Percentiles rank a stretch among this genome's conserved stretches.
phyloP scores from a whole-genome alignment of 2,888 invertebrate genomes.

The Pedicia rivosa region DNA sequence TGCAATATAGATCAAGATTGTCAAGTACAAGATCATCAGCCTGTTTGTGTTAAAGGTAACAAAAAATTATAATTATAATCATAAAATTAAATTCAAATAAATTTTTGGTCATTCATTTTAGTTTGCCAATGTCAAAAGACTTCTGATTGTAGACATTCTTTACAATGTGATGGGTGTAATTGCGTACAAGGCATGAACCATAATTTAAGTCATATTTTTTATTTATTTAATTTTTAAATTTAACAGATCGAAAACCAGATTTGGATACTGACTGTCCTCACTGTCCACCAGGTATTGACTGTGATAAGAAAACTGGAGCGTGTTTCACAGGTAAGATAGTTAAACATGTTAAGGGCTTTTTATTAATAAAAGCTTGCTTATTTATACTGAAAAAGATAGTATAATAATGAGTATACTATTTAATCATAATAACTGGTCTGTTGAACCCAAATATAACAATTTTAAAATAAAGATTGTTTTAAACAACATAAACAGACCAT shows the following conservation, averaged over 20 bases:
- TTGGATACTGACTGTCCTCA: constrained; percentile 44
- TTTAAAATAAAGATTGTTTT: too few species aligned
- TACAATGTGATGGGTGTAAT: constrained; percentile 53
- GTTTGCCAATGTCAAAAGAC: constrained; percentile 44
- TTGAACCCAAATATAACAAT: too few species aligned
- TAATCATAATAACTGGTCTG: too few species aligned
- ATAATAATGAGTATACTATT: too few species aligned
- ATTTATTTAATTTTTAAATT: too few species aligned
- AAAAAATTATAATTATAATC: constrained; percentile 6
- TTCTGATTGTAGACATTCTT: constrained; percentile 43
- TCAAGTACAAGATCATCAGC: constrained; percentile 66
- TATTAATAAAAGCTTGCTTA: too few species aligned
- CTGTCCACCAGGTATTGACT: constrained; percentile 61
- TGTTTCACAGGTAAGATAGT: constrained; percentile 68
- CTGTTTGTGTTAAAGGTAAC: constrained; percentile 65
- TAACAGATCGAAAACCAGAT: constrained; percentile 19
- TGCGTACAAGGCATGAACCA: constrained; percentile 31
- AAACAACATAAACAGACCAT: too few species aligned
- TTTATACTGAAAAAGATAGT: too few species aligned
- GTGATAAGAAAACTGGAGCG: constrained; percentile 64
- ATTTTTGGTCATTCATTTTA: constrained; percentile 8
- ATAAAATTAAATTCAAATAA: background rate
- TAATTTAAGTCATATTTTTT: background rate
- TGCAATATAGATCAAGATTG: constrained; percentile 63
- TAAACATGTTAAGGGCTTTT: too few species aligned